Evolutionary conservation across 2,797 vertebrate genomes (phyloP), one percentile per base, ranked within the genome.

Genomic region (Cercopithecus hamlyni): DNA sequence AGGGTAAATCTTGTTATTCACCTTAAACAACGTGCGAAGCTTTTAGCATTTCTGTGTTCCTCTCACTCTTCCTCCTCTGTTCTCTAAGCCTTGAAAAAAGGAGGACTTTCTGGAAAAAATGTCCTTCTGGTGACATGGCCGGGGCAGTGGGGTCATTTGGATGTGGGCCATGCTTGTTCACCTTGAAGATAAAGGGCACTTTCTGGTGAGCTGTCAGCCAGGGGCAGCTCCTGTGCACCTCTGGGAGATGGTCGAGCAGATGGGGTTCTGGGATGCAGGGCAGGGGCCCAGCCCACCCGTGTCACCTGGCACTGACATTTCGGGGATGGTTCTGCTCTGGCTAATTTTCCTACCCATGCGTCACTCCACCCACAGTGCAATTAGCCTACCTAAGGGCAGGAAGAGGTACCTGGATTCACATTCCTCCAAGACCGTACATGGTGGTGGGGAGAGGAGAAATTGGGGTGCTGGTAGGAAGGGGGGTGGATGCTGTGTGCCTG

Each of bases 41-140:
- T 1, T 7, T 19, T 0, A 24, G 61, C 17, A 5, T 48, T 10
- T 20, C 1, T 1, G 4, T 0, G 22, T 19, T 6, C 33, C 17
- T 26, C 36, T 58, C 33, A 8, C 33, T 30, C 9, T 45, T 6
- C 45, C 36, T 9, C 22, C 19, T 72, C 76, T 22, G n/a, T 13
- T 83, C 70, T 61, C 43, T 4, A 22, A 43, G 50, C 61, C 11
- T 79, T 1, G 15, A 39, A 39, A 73, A 50, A 90, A 94, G 87
- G 55, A 45, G 45, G 70, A 10, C 26, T 7, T 77, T 52, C 90
- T 9, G 10, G 84, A 50, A 24, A 43, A 58, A 64, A 70, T 1
- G 52, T 55, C 39, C 50, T 77, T 0, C 0, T 33, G 39, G 61
- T 1, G 8, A 41, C 1, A n/a, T 10, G 67, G 57, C 36, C 13